Evolutionary conservation across 2,888 invertebrate genomes (phyloP).

Genomic region (Agapostemon virescens): DNA sequence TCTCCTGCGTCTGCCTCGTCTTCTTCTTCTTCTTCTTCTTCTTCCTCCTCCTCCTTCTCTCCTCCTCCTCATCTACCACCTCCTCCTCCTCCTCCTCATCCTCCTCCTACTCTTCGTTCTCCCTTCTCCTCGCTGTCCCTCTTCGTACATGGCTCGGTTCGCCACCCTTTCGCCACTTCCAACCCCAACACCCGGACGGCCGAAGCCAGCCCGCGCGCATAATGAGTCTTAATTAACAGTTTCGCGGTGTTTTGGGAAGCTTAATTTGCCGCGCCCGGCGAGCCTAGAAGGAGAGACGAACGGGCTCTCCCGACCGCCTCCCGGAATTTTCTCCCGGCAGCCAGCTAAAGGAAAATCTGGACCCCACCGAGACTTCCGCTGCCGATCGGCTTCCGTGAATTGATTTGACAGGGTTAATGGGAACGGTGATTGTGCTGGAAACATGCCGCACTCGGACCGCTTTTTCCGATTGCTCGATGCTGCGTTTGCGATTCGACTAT

Average conservation of each 20-base stretch:
- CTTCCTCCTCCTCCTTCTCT: constrained; percentile 16
- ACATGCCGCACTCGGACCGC: not conserved
- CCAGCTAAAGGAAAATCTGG: constrained; percentile 26
- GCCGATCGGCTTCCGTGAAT: not conserved
- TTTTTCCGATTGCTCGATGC: not conserved
- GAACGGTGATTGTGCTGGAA: constrained; percentile 3
- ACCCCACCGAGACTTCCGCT: not conserved
- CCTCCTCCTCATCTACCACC: constrained; percentile 14
- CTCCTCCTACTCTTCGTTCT: constrained; percentile 28
- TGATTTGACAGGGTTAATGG: constrained; percentile 16
- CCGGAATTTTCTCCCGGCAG: constrained; percentile 35
- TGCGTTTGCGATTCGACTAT: not conserved
- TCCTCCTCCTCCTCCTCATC: constrained; percentile 14
- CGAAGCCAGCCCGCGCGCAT: constrained; percentile 66
- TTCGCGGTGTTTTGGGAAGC: constrained; percentile 78
- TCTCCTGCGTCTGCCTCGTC: constrained; percentile 46
- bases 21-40: constrained; percentile 8
- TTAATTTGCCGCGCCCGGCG: constrained; percentile 73
- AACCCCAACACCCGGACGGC: constrained; percentile 46
- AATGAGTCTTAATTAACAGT: constrained; percentile 81
- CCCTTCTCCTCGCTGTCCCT: constrained; percentile 12
- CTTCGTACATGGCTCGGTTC: constrained; percentile 50
- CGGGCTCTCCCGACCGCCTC: constrained; percentile 9
- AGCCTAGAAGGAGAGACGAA: constrained; percentile 44
- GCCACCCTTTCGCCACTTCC: constrained; percentile 58